phyloP scores from a whole-genome alignment of 2,797 vertebrate genomes.

The Semotilus atromaculatus region DNA sequence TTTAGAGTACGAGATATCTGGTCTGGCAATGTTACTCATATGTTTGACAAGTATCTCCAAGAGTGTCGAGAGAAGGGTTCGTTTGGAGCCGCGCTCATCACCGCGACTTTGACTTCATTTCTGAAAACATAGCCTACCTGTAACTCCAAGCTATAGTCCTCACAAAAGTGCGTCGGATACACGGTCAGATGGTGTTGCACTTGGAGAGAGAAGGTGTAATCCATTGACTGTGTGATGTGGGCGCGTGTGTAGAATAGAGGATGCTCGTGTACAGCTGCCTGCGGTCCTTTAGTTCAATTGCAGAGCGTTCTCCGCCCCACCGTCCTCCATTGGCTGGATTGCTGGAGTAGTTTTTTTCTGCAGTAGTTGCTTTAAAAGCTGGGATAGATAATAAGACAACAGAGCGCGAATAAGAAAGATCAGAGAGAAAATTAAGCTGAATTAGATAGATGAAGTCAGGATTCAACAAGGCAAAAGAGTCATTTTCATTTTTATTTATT shows the following conservation, averaged over 20 bases:
- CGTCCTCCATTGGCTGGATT: slow-evolving; percentile 72
- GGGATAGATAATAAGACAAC: not conserved
- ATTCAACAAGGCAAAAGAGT: not conserved
- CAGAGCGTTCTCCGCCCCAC: slow-evolving; percentile 72
- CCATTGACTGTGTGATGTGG: slow-evolving; percentile 74
- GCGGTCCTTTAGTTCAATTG: slow-evolving; percentile 70
- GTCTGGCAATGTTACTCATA: not conserved
- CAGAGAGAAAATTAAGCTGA: not conserved
- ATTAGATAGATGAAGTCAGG: not conserved
- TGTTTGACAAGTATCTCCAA: slow-evolving; percentile 28
- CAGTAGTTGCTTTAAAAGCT: slow-evolving; percentile 14
- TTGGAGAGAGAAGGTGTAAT: slow-evolving; percentile 80
- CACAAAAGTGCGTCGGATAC: slow-evolving; percentile 75
- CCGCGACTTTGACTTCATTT: slow-evolving; percentile 23
- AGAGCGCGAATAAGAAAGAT: not conserved
- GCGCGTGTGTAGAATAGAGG: slow-evolving; percentile 61
- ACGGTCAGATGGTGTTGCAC: slow-evolving; percentile 79
- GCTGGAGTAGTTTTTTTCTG: slow-evolving; percentile 58
- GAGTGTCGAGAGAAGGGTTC: not conserved
- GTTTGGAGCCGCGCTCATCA: slow-evolving; percentile 9
- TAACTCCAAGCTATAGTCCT: slow-evolving; percentile 80
- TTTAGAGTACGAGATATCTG: not conserved
- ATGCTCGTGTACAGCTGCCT: slow-evolving; percentile 66
- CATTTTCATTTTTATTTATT: not conserved
- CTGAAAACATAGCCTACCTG: slow-evolving; percentile 69